Evolutionary conservation across 2,113 vertebrate genomes (phyloP), one percentile per base, ranked within the genome.

Genomic region (Vimba vimba): DNA sequence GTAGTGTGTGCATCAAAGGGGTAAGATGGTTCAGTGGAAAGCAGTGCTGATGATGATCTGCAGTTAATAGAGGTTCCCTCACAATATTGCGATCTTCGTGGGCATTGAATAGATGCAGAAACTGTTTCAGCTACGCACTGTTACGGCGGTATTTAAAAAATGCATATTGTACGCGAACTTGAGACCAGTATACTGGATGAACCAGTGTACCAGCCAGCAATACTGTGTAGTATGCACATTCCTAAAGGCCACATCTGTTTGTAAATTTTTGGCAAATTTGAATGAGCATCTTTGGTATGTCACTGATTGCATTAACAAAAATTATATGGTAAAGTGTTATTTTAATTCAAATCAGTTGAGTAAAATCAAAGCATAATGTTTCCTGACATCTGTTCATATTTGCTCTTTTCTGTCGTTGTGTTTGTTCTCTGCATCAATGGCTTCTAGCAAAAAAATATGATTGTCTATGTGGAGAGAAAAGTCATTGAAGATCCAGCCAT

Each of bases 401-500:
- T 69, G 62, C 11, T 69, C 62, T 33, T 68, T 27, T 13, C 30
- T 59, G 9, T 6, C 74, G 6, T 78, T 25, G 79, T 13, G 7
- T 3, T 74, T 15, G 59, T 25, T 86, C 9, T 60, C 0, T 87
- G 30, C 36, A 23, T 91, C 79, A 71, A 81, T 15, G n/a, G 50
- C 4, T 87, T 76, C 75, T n/a, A 96, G 98, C 94, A 95, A 84
- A 98, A 98, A 90, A 95, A 95, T 83, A 96, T 99, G 97, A 95
- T 98, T 25, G 97, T 99, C 86, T 99, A 99, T 7, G 97, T 99
- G 88, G 98, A 99, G 87, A 97, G 97, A 86, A 99, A 98, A 23
- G 96, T 99, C 0, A 92, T 99, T 80, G 98, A 99, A 79, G 98
- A 99, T 88, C 97, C 98, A 0, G 96, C 96, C 64, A 96, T 99